Evolutionary conservation across 2,888 invertebrate genomes (phyloP), one percentile per base, ranked within the genome.

Genomic region (Agrochola lota): DNA sequence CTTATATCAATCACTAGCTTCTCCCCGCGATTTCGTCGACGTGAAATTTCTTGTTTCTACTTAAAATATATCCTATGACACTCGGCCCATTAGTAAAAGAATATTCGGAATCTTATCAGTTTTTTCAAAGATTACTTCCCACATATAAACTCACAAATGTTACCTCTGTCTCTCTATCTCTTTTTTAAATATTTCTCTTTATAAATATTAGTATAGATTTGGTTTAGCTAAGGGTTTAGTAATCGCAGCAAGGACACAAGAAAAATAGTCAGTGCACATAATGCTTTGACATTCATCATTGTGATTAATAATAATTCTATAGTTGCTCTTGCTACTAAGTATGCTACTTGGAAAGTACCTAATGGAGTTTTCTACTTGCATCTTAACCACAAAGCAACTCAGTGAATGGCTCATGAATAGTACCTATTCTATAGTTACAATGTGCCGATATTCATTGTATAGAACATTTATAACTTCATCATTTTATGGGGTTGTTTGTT

Each of bases 401-500:
- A 20, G 11, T 70, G 49, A 62, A 57, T 78, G 26, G n/a, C 55
- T 72, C 30, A 49, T 75, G 49, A 84, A 52, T 84, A 60, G 20
- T 17, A 40, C 30, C 20, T 62, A 62, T 63, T 64, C n/a, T 67
- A 23, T 49, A 17, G 23, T 52, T 68, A 67, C 66, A 49, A 8
- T 69, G 35, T 63, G 59, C 62, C 43, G 63, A 60, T 81, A 62
- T 71, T 68, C 49, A 72, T 64, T 63, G 67, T 73, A 43, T 15
- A 46, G 35, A 46, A 43, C 26, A 83, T 57, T 68, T 59, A 40
- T 84, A 86, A 75, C 59, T 78, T 75, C 26, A 75, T 66, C 7
- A 74, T 72, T 86, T 86, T 86, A 84, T 71, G 49, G 63, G 23
- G 12, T 68, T 84, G 79, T 86, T 84, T 86, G 73, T 74, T 70